A percentile compares a stretch with the other conserved stretches of the same genome.
Evolutionary conservation across 2,888 invertebrate species (phyloP).

Genomic region (Junonia oenone): DNA sequence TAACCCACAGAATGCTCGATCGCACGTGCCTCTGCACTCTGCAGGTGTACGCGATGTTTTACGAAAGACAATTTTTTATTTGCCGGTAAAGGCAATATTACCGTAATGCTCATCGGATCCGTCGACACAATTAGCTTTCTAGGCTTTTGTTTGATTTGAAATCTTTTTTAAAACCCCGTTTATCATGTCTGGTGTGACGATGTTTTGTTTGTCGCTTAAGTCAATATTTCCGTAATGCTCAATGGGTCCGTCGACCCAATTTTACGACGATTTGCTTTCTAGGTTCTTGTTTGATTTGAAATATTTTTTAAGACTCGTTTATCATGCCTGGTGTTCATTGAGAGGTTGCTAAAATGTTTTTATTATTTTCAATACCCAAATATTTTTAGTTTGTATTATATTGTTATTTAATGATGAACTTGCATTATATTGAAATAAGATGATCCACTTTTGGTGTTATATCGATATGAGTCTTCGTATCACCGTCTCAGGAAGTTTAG

Average conservation of each 20-base stretch:
- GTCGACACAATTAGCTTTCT: conserved; percentile 5
- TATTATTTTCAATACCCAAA: no score
- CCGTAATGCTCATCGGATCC: neutral
- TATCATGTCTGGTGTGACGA: neutral
- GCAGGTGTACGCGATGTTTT: neutral
- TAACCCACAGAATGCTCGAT: no score
- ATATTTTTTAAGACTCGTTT: neutral
- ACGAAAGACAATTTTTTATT: conserved; percentile 5
- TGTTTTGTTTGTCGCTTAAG: neutral
- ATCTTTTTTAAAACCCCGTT: neutral
- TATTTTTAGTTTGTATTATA: no score
- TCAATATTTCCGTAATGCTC: conserved; percentile 11
- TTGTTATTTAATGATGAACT: no score
- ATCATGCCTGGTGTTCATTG: neutral
- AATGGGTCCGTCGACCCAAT: neutral
- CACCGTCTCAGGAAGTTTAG: neutral
- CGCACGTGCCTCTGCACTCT: neutral
- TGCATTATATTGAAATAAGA: no score
- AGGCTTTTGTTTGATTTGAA: neutral
- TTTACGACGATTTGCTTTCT: conserved; percentile 6
- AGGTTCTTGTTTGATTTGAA: neutral
- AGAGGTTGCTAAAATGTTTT: neutral
- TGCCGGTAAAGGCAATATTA: conserved; percentile 10
- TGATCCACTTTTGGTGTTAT: no score
- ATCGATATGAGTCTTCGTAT: no score